phyloP scores from a whole-genome alignment of 1,140 invertebrate species.

The Neodiprion virginianus region DNA sequence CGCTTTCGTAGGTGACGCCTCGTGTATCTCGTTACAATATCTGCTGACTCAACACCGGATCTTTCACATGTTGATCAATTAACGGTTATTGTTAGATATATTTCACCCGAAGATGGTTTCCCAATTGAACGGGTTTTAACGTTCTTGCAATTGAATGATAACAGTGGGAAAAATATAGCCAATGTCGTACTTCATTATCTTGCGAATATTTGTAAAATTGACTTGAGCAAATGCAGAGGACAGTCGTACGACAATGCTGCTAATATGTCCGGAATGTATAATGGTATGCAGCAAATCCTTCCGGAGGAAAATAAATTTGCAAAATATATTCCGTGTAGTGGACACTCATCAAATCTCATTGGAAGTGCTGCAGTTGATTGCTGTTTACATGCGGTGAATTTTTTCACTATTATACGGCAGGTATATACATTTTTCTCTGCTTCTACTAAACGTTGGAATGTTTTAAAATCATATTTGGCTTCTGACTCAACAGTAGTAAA shows the following conservation, averaged over 20 bases:
- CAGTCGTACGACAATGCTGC: slow-evolving; percentile 30
- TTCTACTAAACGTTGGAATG: slow-evolving; percentile 28
- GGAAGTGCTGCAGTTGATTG: slow-evolving; percentile 26
- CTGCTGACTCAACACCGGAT: slow-evolving; percentile 26
- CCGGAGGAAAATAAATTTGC: slow-evolving; percentile 20
- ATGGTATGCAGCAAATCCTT: slow-evolving; percentile 26
- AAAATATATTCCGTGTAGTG: slow-evolving; percentile 24
- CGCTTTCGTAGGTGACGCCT: no score
- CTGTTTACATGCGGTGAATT: slow-evolving; percentile 27
- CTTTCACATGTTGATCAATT: slow-evolving; percentile 26
- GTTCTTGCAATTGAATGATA: slow-evolving; percentile 19
- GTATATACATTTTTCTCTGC: slow-evolving; percentile 30
- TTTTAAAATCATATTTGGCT: slow-evolving; percentile 20
- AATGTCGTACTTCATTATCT: slow-evolving; percentile 12
- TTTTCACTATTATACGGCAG: slow-evolving; percentile 26
- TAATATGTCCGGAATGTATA: slow-evolving; percentile 30
- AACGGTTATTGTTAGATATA: slow-evolving; percentile 22
- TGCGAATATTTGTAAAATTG: slow-evolving; percentile 11
- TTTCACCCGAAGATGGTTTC: slow-evolving; percentile 2
- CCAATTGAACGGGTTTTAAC: slow-evolving; percentile 22
- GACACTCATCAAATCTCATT: slow-evolving; percentile 32
- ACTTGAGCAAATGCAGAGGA: slow-evolving; percentile 29
- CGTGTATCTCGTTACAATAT: slow-evolving; percentile 8
- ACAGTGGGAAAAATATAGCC: slow-evolving; percentile 14
- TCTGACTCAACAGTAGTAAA: no score